Evolutionary conservation across 2,113 vertebrate genomes (phyloP), one percentile per base, ranked within the genome.

Genomic region (Stigmatopora argus): DNA sequence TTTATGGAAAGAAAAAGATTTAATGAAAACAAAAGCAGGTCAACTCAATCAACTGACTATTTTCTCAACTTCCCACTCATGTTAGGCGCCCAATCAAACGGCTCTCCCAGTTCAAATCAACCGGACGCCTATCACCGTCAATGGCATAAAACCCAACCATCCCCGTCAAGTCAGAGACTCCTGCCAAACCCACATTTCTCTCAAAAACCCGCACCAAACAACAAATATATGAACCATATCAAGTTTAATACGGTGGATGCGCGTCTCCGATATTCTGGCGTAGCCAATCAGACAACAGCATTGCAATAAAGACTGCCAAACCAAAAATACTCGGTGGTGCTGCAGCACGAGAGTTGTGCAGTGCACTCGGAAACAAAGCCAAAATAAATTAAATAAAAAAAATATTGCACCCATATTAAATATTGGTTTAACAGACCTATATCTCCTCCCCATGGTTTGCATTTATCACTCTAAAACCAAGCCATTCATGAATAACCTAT

Each of bases 401-500:
- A 11, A 23, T 3, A 56, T 31, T 31, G 26, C 26, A 31, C 26
- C 26, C 26, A 2, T 3, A 31, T 31, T 31, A 31, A 53, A 44
- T 44, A 56, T 31, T 3, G 3, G 2, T 31, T 2, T 31, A 31
- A 31, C 26, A 31, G 26, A 31, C 26, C 26, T 31, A 31, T 31
- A 31, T 31, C 3, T 3, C 26, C 26, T 31, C 26, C 77, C 62
- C 3, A n/a, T 79, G 79, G 82, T 83, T 84, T 86, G 83, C 79
- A 83, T 78, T 74, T 66, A 6, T 13, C 26, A 56, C 46, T 41
- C 53, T 3, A 45, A 62, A 19, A 57, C 31, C 17, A 34, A 35
- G n/a, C 62, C 41, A 62, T 61, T 34, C 23, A 5, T 83, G 83
- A 85, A 87, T 82, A 81, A 86, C 73, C 35, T 21, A 49, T 52